Evolutionary conservation across 1,140 invertebrate genomes (phyloP).

Genomic region (Pseudoatta argentina): DNA sequence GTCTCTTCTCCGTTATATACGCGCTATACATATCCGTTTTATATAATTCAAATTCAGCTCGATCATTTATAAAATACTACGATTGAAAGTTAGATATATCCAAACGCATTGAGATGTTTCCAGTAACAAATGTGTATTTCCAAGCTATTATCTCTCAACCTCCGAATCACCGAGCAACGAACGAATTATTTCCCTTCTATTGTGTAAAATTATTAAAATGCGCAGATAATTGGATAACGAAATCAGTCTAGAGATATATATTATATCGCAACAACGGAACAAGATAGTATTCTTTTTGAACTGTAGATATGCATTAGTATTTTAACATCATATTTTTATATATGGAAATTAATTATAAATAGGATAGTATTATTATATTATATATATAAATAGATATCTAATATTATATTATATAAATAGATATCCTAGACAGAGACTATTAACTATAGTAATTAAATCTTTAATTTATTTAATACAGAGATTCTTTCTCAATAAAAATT

Average conservation of each 20-base stretch:
- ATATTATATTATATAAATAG: not conserved
- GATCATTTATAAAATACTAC: slow-evolving; percentile 30
- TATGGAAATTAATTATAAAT: not conserved
- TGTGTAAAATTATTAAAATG: slow-evolving; percentile 60
- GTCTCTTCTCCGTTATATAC: slow-evolving; percentile 28
- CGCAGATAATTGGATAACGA: slow-evolving; percentile 53
- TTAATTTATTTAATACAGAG: not conserved
- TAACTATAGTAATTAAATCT: not conserved
- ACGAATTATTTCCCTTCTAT: slow-evolving; percentile 2
- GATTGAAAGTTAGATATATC: not conserved
- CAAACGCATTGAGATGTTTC: not conserved
- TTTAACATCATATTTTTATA: not conserved
- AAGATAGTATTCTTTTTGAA: not conserved
- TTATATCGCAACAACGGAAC: not conserved
- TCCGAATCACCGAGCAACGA: slow-evolving; percentile 15
- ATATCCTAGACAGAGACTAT: not conserved
- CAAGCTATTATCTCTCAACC: slow-evolving; percentile 23
- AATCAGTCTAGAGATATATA: not conserved
- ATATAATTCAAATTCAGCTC: slow-evolving; percentile 30
- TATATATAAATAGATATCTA: not conserved
- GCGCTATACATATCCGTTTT: not conserved
- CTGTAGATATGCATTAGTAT: not conserved
- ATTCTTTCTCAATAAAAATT: not conserved
- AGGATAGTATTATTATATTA: too few relatives aligned
- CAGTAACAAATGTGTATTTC: not conserved